Evolutionary conservation across 2,888 invertebrate genomes (phyloP), one percentile per base, ranked within the genome.

Genomic region (Dryadula phaetusa): DNA sequence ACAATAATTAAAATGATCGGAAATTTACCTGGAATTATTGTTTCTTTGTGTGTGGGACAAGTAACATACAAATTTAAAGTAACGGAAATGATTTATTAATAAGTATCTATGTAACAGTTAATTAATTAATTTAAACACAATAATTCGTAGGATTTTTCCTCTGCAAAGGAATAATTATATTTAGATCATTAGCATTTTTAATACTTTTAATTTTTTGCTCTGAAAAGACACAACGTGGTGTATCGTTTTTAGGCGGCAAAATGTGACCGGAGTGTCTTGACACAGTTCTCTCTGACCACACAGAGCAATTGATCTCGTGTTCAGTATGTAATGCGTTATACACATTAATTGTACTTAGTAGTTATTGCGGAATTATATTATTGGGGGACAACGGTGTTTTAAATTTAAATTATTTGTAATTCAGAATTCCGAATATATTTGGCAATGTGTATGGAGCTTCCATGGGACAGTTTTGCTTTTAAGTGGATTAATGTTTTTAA

Each of bases 1-100:
- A 96, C 96, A 6, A 94, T 96, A 1, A 95, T 96, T 63, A 96
- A 96, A 79, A 95, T 95, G 67, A 85, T 96, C 69, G 96, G 96
- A 18, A 94, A 95, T 58, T 93, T 94, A 0, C 94, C 96, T 0
- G 96, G 96, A 12, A 95, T 96, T 71, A 94, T 96, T 64, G 93
- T 95, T n/a, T 95, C 96, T 0, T 85, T 95, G 70, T 87, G 95
- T 67, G 95, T 96, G 22, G 96, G 95, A 64, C 92, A 93, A 72
- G 89, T 94, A 10, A 94, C 94, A 10, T 84, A 91, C 66, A 79
- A 72, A 61, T 91, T 89, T 76, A 82, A 87, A 73, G 94, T 94
- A 80, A 83, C 79, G 10, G n/a, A 16, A 52, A 25, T 28, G 8
- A 28, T 16, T 16, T n/a, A n/a, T n/a, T 49, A 52, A 28, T 10